These are phyloP conservation scores for Caradrina kadenii DNA, from an alignment of 2,888 invertebrate species.

Conservation along the genomic window DNA sequence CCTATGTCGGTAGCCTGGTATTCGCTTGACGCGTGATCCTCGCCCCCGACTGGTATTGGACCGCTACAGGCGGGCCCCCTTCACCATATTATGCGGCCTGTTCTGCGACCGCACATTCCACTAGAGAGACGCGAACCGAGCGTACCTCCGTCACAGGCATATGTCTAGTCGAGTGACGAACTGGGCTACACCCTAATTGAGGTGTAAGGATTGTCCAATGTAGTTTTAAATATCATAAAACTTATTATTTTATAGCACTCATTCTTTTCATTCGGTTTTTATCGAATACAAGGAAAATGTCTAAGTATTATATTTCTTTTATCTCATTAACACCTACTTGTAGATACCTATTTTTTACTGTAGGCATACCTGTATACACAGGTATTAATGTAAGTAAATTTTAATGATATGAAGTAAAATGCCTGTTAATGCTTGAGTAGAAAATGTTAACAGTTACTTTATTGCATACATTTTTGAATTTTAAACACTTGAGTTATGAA, in stretches of 20 bases:
- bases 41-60: too few relatives aligned
- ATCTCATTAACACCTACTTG: not conserved
- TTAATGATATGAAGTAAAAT: not conserved
- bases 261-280: not conserved
- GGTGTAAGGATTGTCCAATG: too few relatives aligned
- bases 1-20: too few relatives aligned
- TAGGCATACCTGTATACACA: not conserved
- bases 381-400: not conserved
- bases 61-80: too few relatives aligned
- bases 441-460: not conserved
- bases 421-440: not conserved
- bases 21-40: too few relatives aligned
- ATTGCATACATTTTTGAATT: not conserved
- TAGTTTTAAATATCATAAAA: not conserved
- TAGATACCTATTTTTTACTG: not conserved
- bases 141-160: too few relatives aligned
- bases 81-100: too few relatives aligned
- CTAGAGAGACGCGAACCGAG: too few relatives aligned
- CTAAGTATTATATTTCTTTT: not conserved
- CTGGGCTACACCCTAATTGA: too few relatives aligned
- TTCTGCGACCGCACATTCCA: too few relatives aligned
- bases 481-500: not conserved
- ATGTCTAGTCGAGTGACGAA: too few relatives aligned
- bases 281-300: slow-evolving; percentile 6
- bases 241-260: not conserved